A percentile compares a stretch with the other conserved stretches of the same genome.
Evolutionary conservation across 2,888 invertebrate genomes (phyloP).

Genomic region (Cerastis leucographa): DNA sequence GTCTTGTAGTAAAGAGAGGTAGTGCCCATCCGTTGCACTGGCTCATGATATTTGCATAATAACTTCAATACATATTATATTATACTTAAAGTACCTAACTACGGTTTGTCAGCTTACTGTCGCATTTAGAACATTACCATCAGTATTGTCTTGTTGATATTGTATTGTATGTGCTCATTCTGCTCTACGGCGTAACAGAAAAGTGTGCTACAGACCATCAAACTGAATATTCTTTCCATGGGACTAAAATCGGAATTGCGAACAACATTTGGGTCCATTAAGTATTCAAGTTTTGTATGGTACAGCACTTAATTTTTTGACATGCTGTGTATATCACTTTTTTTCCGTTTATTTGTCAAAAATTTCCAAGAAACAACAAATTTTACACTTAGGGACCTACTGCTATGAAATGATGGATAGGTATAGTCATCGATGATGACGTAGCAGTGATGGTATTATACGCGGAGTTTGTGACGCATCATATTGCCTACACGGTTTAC

Average conservation of each 20-base stretch:
- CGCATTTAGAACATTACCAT: conserved; percentile 2
- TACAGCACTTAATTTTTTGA: not conserved
- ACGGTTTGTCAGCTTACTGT: conserved; percentile 1
- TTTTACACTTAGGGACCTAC: not conserved
- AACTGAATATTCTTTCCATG: not conserved
- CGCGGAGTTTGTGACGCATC: not conserved
- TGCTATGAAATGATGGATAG: not conserved
- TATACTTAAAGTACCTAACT: conserved; percentile 11
- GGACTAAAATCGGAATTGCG: too few relatives aligned
- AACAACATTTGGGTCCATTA: not conserved
- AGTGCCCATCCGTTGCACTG: conserved; percentile 55
- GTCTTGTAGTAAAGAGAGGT: conserved; percentile 48
- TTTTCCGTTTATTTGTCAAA: not conserved
- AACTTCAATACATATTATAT: conserved; percentile 67
- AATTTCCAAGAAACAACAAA: not conserved
- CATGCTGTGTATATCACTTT: not conserved
- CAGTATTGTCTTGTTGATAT: not conserved
- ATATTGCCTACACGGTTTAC: not conserved
- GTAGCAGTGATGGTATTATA: not conserved
- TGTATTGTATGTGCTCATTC: too few relatives aligned
- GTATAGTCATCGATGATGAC: not conserved
- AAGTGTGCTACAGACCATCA: not conserved
- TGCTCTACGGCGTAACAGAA: not conserved
- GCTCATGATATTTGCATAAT: conserved; percentile 66
- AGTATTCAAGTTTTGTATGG: not conserved